Evolutionary conservation across 1,140 invertebrate genomes (phyloP).

Genomic region (Heliothis virescens): DNA sequence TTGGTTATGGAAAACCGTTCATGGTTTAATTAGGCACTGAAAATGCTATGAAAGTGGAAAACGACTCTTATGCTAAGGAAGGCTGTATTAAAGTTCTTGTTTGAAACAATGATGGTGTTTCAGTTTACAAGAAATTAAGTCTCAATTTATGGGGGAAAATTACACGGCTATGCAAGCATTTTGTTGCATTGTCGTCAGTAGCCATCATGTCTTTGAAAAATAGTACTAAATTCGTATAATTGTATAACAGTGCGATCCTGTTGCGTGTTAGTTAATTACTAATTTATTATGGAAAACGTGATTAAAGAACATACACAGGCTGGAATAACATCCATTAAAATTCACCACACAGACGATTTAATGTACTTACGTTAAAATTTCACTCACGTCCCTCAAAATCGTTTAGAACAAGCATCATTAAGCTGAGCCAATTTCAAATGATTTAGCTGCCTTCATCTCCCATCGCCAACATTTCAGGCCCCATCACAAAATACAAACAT

Average conservation of each 20-base stretch:
- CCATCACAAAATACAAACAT: slow-evolving; percentile 36
- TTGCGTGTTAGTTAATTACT: too few relatives aligned
- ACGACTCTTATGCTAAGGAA: too few relatives aligned
- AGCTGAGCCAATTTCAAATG: slow-evolving; percentile 33
- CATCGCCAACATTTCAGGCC: neutral
- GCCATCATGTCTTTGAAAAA: too few relatives aligned
- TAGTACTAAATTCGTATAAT: too few relatives aligned
- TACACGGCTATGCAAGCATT: too few relatives aligned
- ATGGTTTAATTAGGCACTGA: neutral
- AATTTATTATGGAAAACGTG: neutral
- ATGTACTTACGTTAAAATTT: neutral
- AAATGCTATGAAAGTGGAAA: neutral
- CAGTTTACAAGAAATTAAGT: too few relatives aligned
- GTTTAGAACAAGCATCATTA: slow-evolving; percentile 29
- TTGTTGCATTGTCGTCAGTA: too few relatives aligned
- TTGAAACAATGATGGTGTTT: too few relatives aligned
- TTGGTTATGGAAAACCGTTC: neutral
- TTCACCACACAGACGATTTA: slow-evolving; percentile 19
- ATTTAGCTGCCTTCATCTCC: slow-evolving; percentile 18
- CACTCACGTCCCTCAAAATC: slow-evolving; percentile 3
- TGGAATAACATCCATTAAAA: neutral
- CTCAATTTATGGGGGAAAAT: too few relatives aligned
- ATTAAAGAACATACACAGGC: slow-evolving; percentile 1
- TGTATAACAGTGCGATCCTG: too few relatives aligned
- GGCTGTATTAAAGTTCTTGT: too few relatives aligned